Evolutionary conservation across 2,888 invertebrate genomes (phyloP).

Genomic region (Oscheius onirici): DNA sequence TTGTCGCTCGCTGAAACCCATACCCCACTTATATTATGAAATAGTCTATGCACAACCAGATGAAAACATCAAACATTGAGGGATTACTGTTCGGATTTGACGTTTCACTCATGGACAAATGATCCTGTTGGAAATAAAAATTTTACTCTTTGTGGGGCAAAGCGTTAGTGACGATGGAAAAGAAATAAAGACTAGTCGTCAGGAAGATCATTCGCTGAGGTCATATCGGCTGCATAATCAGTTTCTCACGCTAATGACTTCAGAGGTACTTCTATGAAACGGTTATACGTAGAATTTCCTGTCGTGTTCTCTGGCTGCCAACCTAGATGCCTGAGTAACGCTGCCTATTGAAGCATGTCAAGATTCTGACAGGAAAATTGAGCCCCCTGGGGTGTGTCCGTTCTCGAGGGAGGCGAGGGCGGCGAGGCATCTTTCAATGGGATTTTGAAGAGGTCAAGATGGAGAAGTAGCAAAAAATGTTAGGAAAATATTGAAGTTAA

Average conservation of each 20-base stretch:
- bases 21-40: background rate
- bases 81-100: background rate
- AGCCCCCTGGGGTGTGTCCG: slow-evolving; percentile 12
- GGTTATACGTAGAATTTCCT: too few species aligned
- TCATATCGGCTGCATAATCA: too few species aligned
- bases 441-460: background rate
- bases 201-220: too few species aligned
- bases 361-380: slow-evolving; percentile 29
- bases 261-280: too few species aligned
- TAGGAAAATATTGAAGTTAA: background rate
- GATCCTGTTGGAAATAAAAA: too few species aligned
- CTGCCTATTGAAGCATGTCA: slow-evolving; percentile 14
- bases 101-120: too few species aligned
- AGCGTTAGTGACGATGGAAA: too few species aligned
- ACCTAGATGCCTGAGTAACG: background rate
- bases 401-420: background rate
- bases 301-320: too few species aligned
- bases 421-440: background rate
- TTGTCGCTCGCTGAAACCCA: slow-evolving; percentile 3
- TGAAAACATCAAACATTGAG: background rate
- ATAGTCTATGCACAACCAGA: background rate
- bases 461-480: background rate
- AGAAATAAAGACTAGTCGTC: too few species aligned
- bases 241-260: too few species aligned
- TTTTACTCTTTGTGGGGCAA: too few species aligned